Evolutionary conservation across 2,113 vertebrate genomes (phyloP).

Genomic region (Rhabdomys dilectus): DNA sequence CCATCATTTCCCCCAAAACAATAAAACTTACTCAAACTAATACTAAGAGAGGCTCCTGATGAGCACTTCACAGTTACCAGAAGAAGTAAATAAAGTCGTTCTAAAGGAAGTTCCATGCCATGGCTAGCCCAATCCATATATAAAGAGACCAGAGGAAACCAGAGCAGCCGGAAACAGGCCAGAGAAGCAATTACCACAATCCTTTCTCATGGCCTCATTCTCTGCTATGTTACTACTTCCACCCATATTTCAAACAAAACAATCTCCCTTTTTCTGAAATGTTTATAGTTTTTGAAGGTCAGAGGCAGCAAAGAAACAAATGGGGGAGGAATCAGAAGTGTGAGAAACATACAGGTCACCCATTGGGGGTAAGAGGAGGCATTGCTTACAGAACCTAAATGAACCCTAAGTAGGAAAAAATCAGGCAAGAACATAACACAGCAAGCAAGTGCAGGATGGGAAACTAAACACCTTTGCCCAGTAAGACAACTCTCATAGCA

Average conservation of each 20-base stretch:
- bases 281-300: conserved; percentile 53
- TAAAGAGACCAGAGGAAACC: conserved; percentile 71
- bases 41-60: background rate
- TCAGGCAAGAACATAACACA: background rate
- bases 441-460: background rate
- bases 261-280: conserved; percentile 45
- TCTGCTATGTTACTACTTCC: conserved; percentile 58
- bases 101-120: conserved; percentile 44
- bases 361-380: too few relatives aligned
- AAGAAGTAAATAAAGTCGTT: conserved; percentile 28
- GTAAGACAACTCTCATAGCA: background rate
- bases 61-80: conserved; percentile 40
- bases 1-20: conserved; percentile 41
- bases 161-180: conserved; percentile 72
- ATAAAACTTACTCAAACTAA: background rate
- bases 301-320: conserved; percentile 47
- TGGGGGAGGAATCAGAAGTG: background rate
- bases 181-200: conserved; percentile 59
- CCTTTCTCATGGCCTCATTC: conserved; percentile 67
- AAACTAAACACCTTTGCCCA: conserved; percentile 33
- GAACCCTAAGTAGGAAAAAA: conserved; percentile 7
- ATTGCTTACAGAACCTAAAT: background rate
- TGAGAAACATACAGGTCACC: background rate
- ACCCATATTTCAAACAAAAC: conserved; percentile 57
- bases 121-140: conserved; percentile 42